A percentile compares a stretch with the other conserved stretches of the same genome.
Conservation (phyloP, 1,140 invertebrate species). For the Trichonephila inaurata region DNA sequence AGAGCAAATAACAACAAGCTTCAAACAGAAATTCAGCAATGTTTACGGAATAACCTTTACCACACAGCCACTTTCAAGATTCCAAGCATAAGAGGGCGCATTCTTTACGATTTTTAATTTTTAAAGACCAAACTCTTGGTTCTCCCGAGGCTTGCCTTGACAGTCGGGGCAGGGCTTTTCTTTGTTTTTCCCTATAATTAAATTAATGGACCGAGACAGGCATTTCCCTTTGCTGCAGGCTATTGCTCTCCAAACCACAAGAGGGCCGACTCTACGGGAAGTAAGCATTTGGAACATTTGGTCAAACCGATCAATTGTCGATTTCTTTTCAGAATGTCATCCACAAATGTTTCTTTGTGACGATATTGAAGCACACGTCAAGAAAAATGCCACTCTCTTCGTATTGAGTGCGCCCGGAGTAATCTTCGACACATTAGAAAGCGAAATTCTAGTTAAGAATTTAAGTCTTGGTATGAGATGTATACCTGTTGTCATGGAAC, state of each 20-base stretch:
- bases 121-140: slow-evolving; percentile 32
- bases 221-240: neutral
- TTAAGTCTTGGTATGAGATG: too few relatives aligned
- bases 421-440: slow-evolving; percentile 13
- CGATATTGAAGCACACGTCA: slow-evolving; percentile 31
- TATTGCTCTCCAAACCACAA: slow-evolving; percentile 53
- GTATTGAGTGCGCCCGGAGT: neutral
- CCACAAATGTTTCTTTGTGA: slow-evolving; percentile 68
- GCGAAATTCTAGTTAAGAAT: neutral
- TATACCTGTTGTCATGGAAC: too few relatives aligned
- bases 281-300: slow-evolving; percentile 63
- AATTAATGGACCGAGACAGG: slow-evolving; percentile 60
- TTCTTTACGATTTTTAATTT: slow-evolving; percentile 56
- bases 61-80: too few relatives aligned
- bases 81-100: neutral
- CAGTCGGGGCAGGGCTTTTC: neutral
- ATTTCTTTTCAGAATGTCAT: slow-evolving; percentile 76
- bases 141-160: neutral
- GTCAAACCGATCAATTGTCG: slow-evolving; percentile 73
- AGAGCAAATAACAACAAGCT: too few relatives aligned
- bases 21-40: too few relatives aligned
- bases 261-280: slow-evolving; percentile 25
- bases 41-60: too few relatives aligned
- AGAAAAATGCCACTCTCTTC: slow-evolving; percentile 3
- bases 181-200: slow-evolving; percentile 60